Base-by-base conservation (phyloP, 1,140 invertebrate genomes). In the Solenopsis invicta region DNA sequence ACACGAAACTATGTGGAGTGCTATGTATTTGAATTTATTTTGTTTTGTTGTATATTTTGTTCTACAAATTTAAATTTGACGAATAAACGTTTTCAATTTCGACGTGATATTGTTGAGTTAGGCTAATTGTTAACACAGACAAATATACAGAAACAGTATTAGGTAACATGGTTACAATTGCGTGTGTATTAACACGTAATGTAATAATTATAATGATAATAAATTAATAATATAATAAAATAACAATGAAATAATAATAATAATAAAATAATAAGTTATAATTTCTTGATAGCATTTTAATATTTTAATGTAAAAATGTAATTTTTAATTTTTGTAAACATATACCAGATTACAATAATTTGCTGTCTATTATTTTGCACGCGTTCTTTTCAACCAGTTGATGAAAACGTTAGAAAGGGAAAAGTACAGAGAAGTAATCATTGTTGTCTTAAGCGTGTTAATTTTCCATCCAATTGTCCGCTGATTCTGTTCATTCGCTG, bases 361-460 rank as follows among this genome's bases (percentile, higher is more conserved):
- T 10, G 8, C 10, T 81, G 34, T 45, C 12, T 6, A 9, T 34
- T 59, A 24, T 9, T 78, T 67, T 10, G 34, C 8, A 18, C 21
- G 12, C 13, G 1, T 48, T 45, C 12, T 41, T 45, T 45, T 16
- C 16, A n/a, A 18, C 18, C 5, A 21, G 10, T 13, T n/a, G 16
- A 34, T 34, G 37, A 24, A 61, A 82, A 72, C 72, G 41, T 21
- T n/a, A 54, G 56, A 6, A 52, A n/a, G 24, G 12, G 0, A 9
- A 75, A n/a, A 41, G n/a, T 18, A 13, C 24, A 8, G 59, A 29
- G 34, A 16, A 66, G 50, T 64, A 9, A 29, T 89, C 45, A 54
- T 24, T 13, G 5, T 56, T 37, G 13, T 18, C 13, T 78, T 34
- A 21, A 88, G 24, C n/a, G 9, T 54, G n/a, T 88, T 61, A 41